phyloP scores from a whole-genome alignment of 2,113 vertebrate species.

The Ploceus nigricollis region DNA sequence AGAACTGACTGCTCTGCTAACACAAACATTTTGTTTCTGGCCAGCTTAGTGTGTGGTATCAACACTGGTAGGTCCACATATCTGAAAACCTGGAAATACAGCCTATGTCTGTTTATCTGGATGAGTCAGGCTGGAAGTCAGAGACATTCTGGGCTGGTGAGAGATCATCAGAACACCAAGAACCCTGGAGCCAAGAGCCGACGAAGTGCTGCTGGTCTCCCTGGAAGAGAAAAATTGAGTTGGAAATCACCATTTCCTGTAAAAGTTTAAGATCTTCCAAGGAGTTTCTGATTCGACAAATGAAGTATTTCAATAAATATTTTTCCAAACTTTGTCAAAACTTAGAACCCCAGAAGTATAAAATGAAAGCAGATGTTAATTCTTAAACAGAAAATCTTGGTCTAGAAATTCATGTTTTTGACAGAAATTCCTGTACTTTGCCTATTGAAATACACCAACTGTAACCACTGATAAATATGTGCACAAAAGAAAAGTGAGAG shows the following conservation, averaged over 20 bases:
- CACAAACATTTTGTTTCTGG: background rate
- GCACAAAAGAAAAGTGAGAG: background rate
- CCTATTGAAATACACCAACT: background rate
- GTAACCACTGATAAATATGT: background rate
- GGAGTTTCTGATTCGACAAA: background rate
- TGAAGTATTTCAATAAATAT: background rate
- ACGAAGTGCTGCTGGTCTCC: rapidly evolving
- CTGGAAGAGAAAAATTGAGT: background rate
- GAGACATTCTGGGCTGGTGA: background rate
- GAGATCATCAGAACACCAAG: background rate
- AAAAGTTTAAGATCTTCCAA: background rate
- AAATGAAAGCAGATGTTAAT: background rate
- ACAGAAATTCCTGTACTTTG: background rate
- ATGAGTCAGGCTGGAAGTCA: background rate
- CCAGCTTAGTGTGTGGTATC: background rate
- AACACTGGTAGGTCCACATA: too few species aligned
- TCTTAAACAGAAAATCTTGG: background rate
- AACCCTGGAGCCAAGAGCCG: background rate
- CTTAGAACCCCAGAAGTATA: background rate
- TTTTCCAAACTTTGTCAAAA: background rate
- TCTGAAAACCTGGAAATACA: background rate
- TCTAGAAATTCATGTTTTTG: background rate
- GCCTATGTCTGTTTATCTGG: background rate
- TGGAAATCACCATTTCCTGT: background rate
- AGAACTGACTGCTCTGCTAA: background rate